Conservation (phyloP, 2,888 invertebrate genomes). For the Bedellia somnulentella region DNA sequence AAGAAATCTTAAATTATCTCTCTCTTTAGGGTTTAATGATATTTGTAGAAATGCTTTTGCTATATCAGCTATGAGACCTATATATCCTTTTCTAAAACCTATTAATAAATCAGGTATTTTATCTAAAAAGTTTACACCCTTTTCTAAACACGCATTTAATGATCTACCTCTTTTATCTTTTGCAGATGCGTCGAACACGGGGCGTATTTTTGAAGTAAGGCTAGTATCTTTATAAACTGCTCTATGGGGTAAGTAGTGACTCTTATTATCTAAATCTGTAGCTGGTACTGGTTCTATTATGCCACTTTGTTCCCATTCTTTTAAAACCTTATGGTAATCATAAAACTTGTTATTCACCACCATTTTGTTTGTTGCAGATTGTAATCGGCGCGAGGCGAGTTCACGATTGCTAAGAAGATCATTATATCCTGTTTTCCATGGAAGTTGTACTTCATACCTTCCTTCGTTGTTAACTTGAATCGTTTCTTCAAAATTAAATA, state of each 20-base stretch:
- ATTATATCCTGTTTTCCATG: too few relatives aligned
- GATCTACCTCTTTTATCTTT: conserved; percentile 11
- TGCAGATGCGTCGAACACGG: conserved; percentile 17
- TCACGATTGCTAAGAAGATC: too few relatives aligned
- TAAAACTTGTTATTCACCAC: not conserved
- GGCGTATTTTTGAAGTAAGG: conserved; percentile 15
- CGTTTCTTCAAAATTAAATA: too few relatives aligned
- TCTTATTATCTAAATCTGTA: conserved; percentile 1
- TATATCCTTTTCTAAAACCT: conserved; percentile 9
- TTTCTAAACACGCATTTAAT: conserved; percentile 16
- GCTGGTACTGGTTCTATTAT: conserved; percentile 3
- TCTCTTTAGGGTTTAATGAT: conserved; percentile 12
- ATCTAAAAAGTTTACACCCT: conserved; percentile 16
- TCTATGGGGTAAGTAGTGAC: conserved; percentile 14
- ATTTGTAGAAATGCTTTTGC: conserved; percentile 19
- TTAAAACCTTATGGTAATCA: conserved; percentile 5
- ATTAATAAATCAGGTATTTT: conserved; percentile 11
- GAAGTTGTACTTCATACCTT: too few relatives aligned
- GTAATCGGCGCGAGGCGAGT: not conserved
- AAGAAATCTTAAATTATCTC: too few relatives aligned
- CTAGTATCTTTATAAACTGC: conserved; percentile 13
- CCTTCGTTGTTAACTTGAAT: too few relatives aligned
- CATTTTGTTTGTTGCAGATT: conserved; percentile 4
- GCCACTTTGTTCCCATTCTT: conserved; percentile 4
- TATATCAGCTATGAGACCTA: conserved; percentile 16